These are phyloP conservation scores for Hyles euphorbiae DNA, from an alignment of 1,140 invertebrate species.

Conservation along the genomic window DNA sequence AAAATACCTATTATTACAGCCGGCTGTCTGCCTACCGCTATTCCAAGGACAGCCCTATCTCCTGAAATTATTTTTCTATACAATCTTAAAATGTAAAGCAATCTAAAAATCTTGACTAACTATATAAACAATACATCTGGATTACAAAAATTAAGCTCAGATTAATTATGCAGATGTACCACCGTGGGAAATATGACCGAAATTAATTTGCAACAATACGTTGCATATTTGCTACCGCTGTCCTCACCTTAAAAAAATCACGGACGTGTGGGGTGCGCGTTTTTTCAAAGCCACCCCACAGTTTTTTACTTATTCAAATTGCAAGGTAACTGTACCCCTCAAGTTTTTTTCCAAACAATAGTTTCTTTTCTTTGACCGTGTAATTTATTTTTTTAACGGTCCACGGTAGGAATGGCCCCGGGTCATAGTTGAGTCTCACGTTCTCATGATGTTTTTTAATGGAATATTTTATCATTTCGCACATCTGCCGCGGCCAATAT, in stretches of 20 bases:
- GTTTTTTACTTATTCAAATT: slow-evolving; percentile 63
- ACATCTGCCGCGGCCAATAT: slow-evolving; percentile 50
- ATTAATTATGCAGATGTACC: background rate
- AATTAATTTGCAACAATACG: slow-evolving; percentile 47
- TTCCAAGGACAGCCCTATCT: too few species aligned
- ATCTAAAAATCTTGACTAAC: too few species aligned
- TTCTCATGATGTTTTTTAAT: slow-evolving; percentile 59
- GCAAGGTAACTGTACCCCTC: slow-evolving; percentile 50
- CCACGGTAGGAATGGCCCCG: slow-evolving; percentile 45
- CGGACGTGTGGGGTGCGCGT: slow-evolving; percentile 35
- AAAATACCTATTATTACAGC: too few species aligned
- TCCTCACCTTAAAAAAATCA: slow-evolving; percentile 61
- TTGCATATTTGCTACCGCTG: slow-evolving; percentile 43
- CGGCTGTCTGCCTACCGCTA: too few species aligned
- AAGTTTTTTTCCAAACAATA: slow-evolving; percentile 65
- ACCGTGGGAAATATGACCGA: slow-evolving; percentile 60
- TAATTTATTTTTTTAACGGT: slow-evolving; percentile 69
- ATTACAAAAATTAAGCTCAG: too few species aligned
- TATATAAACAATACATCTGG: too few species aligned
- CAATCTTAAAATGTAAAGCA: too few species aligned
- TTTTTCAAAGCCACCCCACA: slow-evolving; percentile 54
- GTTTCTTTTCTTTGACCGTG: slow-evolving; percentile 46
- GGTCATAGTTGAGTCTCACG: slow-evolving; percentile 62
- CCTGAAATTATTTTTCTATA: too few species aligned
- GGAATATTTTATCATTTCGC: slow-evolving; percentile 36